Conservation (phyloP, 1,140 invertebrate genomes). For the Cryptotermes secundus region DNA sequence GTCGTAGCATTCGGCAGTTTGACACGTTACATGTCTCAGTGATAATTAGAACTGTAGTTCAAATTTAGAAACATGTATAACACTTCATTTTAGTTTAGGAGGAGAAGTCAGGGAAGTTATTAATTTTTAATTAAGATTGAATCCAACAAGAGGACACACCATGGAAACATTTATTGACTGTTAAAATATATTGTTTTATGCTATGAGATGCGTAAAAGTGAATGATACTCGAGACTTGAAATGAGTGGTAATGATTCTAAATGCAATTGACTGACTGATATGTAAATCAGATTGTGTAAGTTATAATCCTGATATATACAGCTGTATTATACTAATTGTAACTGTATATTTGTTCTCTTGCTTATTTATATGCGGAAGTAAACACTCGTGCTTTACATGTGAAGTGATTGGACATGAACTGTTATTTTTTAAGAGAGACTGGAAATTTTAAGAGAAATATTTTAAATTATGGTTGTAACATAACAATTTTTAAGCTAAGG, state of each 20-base stretch:
- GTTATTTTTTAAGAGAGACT: no score
- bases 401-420: no score
- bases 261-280: not conserved
- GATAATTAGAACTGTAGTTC: no score
- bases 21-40: no score
- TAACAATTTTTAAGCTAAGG: no score
- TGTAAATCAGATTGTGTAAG: not conserved
- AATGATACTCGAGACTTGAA: not conserved
- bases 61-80: not conserved
- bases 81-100: not conserved
- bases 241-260: not conserved
- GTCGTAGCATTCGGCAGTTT: no score
- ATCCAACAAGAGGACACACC: not conserved
- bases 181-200: not conserved
- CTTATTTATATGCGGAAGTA: not conserved
- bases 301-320: not conserved
- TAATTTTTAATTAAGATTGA: not conserved
- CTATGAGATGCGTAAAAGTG: not conserved
- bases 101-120: not conserved
- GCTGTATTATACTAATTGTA: not conserved
- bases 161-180: not conserved
- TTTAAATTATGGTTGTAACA: no score
- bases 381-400: not conserved
- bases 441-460: no score
- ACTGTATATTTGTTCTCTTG: not conserved